Evolutionary conservation across 2,797 vertebrate genomes (phyloP), one percentile per base, ranked within the genome.

Genomic region (Dryobates pubescens): DNA sequence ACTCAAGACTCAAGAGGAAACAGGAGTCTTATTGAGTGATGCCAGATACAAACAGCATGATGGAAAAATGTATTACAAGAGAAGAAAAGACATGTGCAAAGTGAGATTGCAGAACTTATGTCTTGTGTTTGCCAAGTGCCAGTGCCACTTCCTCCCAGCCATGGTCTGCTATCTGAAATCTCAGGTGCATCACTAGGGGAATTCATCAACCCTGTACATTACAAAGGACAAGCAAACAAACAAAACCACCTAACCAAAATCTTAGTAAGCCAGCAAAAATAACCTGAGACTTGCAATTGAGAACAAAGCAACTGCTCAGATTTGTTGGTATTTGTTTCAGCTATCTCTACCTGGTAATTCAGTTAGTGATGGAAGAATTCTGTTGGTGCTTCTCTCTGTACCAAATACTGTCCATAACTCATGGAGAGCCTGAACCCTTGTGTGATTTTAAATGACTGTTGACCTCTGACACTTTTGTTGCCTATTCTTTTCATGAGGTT

Each of bases 11-110:
- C 63, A 30, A 93, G 76, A 96, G 76, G 90, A 92, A 90, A 86
- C 53, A 74, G 68, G 32, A 92, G 26, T 41, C 58, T 49, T 79
- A 43, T 79, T 93, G 89, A 89, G 68, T 3, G 26, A 76, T 89
- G 85, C 57, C 79, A 95, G 79, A 88, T 76, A 83, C 85, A 94
- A 94, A 89, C 49, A 58, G 45, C n/a, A n/a, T n/a, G 80, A 89
- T 19, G 71, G 90, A 88, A 71, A 88, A 90, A 88, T 67, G 71
- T 75, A 92, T 82, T 76, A 49, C 36, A 67, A 57, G 43, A 83
- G 64, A 79, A 76, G 57, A 81, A 91, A 95, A 90, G 85, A 71
- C 73, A 67, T 70, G 54, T 86, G 87, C 68, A 71, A 84, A 81
- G 54, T 73, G 54, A 86, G 67, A 73, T 51, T 78, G 89, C 29